These are phyloP conservation scores for Pachypsylla venusta DNA, from an alignment of 1,140 invertebrate species.

Conservation along the genomic window DNA sequence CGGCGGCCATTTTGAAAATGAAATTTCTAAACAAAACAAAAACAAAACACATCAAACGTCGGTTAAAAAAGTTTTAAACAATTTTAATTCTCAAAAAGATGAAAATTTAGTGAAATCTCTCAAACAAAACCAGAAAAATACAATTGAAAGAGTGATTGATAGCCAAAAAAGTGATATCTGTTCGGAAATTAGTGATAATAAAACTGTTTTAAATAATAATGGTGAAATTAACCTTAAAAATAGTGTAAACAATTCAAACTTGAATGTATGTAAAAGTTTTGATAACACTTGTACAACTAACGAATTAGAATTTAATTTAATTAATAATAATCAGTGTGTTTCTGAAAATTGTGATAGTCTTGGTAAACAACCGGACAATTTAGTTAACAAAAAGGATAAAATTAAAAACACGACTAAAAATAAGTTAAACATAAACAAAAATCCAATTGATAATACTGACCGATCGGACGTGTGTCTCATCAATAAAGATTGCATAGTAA, in stretches of 20 bases:
- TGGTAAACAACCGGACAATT: no score
- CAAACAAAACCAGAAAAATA: background rate
- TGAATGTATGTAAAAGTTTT: no score
- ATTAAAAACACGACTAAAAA: no score
- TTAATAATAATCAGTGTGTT: no score
- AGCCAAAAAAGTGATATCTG: background rate
- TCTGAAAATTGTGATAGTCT: no score
- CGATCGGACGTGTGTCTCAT: no score
- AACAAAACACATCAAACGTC: constrained; percentile 4
- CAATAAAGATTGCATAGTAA: no score
- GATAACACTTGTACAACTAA: no score
- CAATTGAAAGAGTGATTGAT: background rate
- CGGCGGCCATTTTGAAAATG: constrained; percentile 6
- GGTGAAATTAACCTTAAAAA: constrained; percentile 1
- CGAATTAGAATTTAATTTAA: no score
- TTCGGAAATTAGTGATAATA: background rate
- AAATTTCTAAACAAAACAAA: constrained; percentile 7
- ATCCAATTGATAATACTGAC: no score
- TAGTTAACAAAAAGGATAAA: no score
- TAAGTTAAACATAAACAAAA: no score
- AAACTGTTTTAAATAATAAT: background rate
- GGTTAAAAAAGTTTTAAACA: constrained; percentile 7
- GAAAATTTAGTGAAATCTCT: background rate
- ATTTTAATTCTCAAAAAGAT: background rate
- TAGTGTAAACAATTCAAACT: constrained; percentile 2